Base-by-base conservation (phyloP, 37 sponge, comb jelly and placozoan species). In the Crambe crambe region DNA sequence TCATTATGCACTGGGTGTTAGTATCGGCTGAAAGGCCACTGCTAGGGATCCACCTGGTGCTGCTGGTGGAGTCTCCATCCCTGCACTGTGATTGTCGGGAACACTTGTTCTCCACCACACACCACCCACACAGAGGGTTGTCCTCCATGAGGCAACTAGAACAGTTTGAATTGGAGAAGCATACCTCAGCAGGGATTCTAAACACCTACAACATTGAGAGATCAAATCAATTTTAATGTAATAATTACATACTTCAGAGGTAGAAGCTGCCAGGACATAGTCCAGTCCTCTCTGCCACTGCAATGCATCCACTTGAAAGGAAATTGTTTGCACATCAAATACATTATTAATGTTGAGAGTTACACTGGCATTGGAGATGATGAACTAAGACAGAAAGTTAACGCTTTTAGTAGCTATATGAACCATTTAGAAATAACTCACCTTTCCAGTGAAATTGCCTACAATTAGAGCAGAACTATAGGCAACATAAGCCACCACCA, bases 61-160 rank as follows among this genome's bases (percentile, higher is more conserved):
- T n/a, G 73, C 62, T 54, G 37, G n/a, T 61, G 63, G 80, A 77
- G 83, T 90, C 79, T 60, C 61, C 61, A 60, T 60, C 61, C 42
- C 69, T 29, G 74, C 95, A 95, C 61, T 77, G 68, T 40, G 83
- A 72, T 62, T 58, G 75, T 42, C 89, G 73, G 56, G 86, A 87
- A 69, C 95, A 95, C 89, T 88, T 88, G 75, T 87, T 85, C 86
- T 95, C 92, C 63, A 95, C 79, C 30, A 70, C 75, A 81, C 95
- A 95, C 95, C 95, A 95, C 25, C 95, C 95, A 81, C 95, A 95
- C 68, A 95, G 78, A 36, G 92, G 92, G 72, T 87, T 84, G 47
- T 20, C 18, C 51, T 66, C 30, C 43, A 15, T 75, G 38, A 69
- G 42, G 59, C 91, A 90, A 42, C 66, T 51, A 40, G 37, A 43